phyloP scores from a whole-genome alignment of 2,113 vertebrate species.

The Varanus komodoensis region DNA sequence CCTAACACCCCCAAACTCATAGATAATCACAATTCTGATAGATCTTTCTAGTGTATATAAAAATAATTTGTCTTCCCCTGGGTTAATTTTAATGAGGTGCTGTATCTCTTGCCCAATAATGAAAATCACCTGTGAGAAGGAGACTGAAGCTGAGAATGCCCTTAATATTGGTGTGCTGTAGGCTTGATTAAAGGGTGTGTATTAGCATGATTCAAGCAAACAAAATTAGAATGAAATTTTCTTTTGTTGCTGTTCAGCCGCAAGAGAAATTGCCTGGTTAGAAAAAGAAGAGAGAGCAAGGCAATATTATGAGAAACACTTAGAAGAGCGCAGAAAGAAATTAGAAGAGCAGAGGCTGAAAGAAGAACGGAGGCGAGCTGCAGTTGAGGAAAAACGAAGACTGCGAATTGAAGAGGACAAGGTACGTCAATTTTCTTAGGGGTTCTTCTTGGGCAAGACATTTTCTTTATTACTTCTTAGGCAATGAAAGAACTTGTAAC shows the following conservation, averaged over 20 bases:
- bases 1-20: not conserved
- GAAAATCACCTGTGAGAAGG: not conserved
- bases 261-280: constrained; percentile 88
- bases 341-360: constrained; percentile 91
- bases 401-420: constrained; percentile 92
- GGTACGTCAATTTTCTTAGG: constrained; percentile 67
- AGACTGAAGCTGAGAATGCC: not conserved
- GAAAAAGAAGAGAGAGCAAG: constrained; percentile 89
- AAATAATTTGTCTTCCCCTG: not conserved
- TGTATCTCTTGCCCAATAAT: not conserved
- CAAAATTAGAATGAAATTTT: not conserved
- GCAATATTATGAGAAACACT: constrained; percentile 91
- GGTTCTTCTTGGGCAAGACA: not conserved
- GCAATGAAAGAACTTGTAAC: not conserved
- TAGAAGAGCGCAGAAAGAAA: constrained; percentile 88
- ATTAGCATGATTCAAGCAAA: not conserved
- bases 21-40: not conserved
- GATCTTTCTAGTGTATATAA: not conserved
- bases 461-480: not conserved
- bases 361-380: constrained; percentile 87
- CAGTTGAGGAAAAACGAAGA: constrained; percentile 93
- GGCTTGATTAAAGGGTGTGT: constrained; percentile 12
- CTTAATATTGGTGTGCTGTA: not conserved
- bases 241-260: constrained; percentile 75
- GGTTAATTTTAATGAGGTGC: not conserved